Conservation (phyloP, 2,113 vertebrate genomes). For the Channa argus region DNA sequence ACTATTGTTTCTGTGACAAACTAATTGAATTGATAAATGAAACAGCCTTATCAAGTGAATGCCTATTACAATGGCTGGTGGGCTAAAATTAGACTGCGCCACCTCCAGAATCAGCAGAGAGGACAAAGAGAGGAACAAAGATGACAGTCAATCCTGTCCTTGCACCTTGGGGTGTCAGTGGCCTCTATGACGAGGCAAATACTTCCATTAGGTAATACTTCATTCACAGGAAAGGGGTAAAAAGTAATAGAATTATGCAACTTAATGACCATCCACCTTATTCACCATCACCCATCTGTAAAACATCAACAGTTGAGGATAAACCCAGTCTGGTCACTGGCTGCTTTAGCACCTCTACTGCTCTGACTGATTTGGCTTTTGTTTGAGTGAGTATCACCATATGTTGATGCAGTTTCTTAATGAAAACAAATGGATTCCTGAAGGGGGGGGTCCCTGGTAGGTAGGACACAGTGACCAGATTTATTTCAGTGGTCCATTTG, state of each 20-base stretch:
- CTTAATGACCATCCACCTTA: not conserved
- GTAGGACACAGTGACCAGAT: not conserved
- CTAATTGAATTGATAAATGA: not conserved
- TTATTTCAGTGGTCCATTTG: not conserved
- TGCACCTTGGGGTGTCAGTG: constrained; percentile 13
- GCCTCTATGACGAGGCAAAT: constrained; percentile 16
- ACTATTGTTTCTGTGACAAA: not conserved
- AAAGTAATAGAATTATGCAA: constrained; percentile 25
- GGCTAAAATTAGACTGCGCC: constrained; percentile 49
- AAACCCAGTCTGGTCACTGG: constrained; percentile 13
- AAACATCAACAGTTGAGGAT: not conserved
- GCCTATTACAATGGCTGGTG: constrained; percentile 14
- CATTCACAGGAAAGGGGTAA: constrained; percentile 8
- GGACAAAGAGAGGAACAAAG: constrained; percentile 38
- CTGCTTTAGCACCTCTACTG: not conserved
- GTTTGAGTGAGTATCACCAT: not conserved
- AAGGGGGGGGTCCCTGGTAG: not conserved
- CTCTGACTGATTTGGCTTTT: constrained; percentile 34
- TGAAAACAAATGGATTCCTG: constrained; percentile 29
- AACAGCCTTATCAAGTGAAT: constrained; percentile 20
- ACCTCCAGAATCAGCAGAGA: constrained; percentile 25
- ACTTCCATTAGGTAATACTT: constrained; percentile 35
- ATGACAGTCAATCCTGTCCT: constrained; percentile 24
- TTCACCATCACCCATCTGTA: too few species aligned
- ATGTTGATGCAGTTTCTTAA: constrained; percentile 23